Evolutionary conservation across 2,888 invertebrate species (phyloP).

Genomic region (Odontocerum albicorne): DNA sequence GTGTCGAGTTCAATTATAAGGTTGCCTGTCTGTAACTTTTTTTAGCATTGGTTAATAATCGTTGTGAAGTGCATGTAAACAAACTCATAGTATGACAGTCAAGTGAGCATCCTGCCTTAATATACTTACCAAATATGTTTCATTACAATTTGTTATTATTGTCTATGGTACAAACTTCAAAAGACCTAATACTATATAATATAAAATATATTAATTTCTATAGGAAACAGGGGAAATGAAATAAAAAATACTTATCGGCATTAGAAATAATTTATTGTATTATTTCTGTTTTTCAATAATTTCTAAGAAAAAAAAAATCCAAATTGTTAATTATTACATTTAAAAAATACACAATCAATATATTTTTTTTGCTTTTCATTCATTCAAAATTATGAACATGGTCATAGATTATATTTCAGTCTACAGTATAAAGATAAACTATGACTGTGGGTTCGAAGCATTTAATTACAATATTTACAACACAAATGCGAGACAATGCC

Average conservation of each 20-base stretch:
- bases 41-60: no score
- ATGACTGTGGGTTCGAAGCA: constrained; percentile 35
- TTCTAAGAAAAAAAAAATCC: constrained; percentile 37
- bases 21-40: no score
- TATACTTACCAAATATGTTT: no score
- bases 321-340: constrained; percentile 34
- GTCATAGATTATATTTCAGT: constrained; percentile 35
- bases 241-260: constrained; percentile 29
- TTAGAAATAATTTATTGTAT: constrained; percentile 35
- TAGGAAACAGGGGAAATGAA: constrained; percentile 3
- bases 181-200: no score
- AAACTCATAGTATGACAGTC: no score
- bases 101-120: no score
- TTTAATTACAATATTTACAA: constrained; percentile 37
- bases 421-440: constrained; percentile 36
- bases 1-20: no score
- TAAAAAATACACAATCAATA: constrained; percentile 37
- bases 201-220: no score
- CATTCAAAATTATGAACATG: constrained; percentile 30
- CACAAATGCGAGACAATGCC: constrained; percentile 35
- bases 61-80: no score
- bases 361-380: constrained; percentile 34
- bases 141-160: no score
- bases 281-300: constrained; percentile 35
- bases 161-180: no score